phyloP scores from a whole-genome alignment of 2,797 vertebrate genomes.

The Neomorphus geoffroyi region DNA sequence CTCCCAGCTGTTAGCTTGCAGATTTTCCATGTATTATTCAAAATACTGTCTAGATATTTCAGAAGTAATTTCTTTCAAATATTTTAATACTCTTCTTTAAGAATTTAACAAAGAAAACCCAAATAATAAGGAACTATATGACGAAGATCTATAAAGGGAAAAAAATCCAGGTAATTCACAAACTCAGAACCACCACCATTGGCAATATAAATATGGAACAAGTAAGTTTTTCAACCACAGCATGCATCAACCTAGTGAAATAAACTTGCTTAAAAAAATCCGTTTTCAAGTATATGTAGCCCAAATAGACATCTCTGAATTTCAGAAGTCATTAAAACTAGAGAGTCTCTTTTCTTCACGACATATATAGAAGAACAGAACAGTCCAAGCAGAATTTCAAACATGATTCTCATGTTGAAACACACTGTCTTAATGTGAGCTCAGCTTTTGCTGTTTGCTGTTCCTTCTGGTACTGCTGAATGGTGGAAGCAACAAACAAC shows the following conservation, averaged over 20 bases:
- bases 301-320: not conserved
- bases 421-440: not conserved
- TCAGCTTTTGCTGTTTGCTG: not conserved
- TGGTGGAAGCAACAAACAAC: not conserved
- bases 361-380: not conserved
- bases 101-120: not conserved
- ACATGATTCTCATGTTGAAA: not conserved
- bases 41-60: not conserved
- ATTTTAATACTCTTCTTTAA: not conserved
- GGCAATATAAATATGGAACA: not conserved
- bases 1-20: not conserved
- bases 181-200: not conserved
- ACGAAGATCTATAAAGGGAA: not conserved
- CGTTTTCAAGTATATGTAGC: not conserved
- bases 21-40: conserved; percentile 14
- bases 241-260: not conserved
- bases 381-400: not conserved
- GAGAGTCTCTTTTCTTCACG: not conserved
- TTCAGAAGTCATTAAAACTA: not conserved
- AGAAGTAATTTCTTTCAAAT: not conserved
- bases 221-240: not conserved
- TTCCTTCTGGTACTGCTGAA: not conserved
- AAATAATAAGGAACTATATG: not conserved
- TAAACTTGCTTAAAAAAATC: not conserved
- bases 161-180: not conserved